Base-by-base conservation (phyloP, 2,888 invertebrate species). In the Drosophila ezoana region DNA sequence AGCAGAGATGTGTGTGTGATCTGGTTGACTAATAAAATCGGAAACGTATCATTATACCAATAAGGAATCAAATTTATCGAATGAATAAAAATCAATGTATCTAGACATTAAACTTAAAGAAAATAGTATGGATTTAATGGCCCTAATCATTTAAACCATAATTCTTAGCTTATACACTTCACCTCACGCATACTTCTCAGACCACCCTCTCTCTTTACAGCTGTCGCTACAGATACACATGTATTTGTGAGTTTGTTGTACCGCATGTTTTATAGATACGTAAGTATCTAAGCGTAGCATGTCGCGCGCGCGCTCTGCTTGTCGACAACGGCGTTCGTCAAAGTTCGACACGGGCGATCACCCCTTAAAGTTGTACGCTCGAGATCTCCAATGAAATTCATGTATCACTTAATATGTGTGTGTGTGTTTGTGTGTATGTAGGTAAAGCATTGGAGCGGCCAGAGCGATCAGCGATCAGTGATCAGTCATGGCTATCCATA, bases 311-410 rank as follows among this genome's bases (percentile, higher is more conserved):
- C 16, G 57, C 32, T 28, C 11, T 33, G 51, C 54, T 68, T 79
- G 83, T 87, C 84, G 74, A 83, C 86, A 82, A 79, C 47, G 51
- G 63, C 16, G 64, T 37, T 60, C 76, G 60, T 76, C 79, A 78
- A 70, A 81, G 78, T 69, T 86, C 81, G 76, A 84, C 70, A 86
- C 81, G 76, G 65, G 65, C 66, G 89, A 72, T 73, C 72, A 79
- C 56, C 83, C 81, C 84, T 79, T 77, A 75, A 80, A 79, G 67
- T 76, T 72, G 66, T 69, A 65, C 60, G 44, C 64, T 58, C 32
- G 49, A 67, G 33, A 72, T 68, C 54, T 60, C 72, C 71, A 72
- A 79, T 86, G 78, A 79, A 86, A 76, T 78, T 77, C 65, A 71
- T 84, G 76, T 87, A 76, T 67, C 80, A 77, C 71, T 79, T 64